Percentiles rank a stretch among this genome's conserved stretches.
phyloP scores from a whole-genome alignment of 2,888 invertebrate genomes.

The Rhingia rostrata region DNA sequence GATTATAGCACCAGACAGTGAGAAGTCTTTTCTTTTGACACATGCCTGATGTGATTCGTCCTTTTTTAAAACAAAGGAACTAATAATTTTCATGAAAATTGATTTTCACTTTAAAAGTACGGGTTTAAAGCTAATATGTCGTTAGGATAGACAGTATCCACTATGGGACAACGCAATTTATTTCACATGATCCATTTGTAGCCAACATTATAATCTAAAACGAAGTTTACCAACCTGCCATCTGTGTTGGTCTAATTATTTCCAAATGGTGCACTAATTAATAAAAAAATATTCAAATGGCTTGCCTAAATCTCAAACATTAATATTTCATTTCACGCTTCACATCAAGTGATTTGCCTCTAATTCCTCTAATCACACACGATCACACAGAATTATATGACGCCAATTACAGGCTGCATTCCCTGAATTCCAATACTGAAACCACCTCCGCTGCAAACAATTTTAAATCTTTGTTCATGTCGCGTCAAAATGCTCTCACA shows the following conservation, averaged over 20 bases:
- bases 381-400: slow-evolving; percentile 26
- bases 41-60: too few relatives aligned
- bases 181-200: too few relatives aligned
- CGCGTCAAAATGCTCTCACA: neutral
- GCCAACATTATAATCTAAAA: too few relatives aligned
- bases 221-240: too few relatives aligned
- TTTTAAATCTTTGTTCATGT: slow-evolving; percentile 9
- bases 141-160: too few relatives aligned
- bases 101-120: too few relatives aligned
- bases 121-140: too few relatives aligned
- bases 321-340: slow-evolving; percentile 12
- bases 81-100: too few relatives aligned
- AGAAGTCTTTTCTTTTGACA: too few relatives aligned
- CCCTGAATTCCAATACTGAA: slow-evolving; percentile 9
- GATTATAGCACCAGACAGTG: too few relatives aligned
- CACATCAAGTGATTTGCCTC: slow-evolving; percentile 45
- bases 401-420: slow-evolving; percentile 56
- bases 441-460: neutral
- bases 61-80: too few relatives aligned
- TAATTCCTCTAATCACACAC: slow-evolving; percentile 42
- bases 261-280: slow-evolving; percentile 1
- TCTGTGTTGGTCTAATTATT: neutral
- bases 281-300: slow-evolving; percentile 16
- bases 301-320: neutral
- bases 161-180: too few relatives aligned